Evolutionary conservation across 1,140 invertebrate species (phyloP).

Genomic region (Drosophila auraria): DNA sequence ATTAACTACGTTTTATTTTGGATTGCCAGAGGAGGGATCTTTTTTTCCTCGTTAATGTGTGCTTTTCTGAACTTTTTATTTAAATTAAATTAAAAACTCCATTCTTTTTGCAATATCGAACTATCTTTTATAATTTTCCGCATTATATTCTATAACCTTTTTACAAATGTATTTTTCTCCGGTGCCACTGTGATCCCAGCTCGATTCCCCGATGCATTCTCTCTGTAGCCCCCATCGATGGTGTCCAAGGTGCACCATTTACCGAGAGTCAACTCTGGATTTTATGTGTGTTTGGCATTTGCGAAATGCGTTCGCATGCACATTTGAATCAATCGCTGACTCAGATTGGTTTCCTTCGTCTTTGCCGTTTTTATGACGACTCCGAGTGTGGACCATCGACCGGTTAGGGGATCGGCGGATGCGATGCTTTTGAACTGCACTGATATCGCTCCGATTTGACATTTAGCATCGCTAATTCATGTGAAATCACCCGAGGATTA

Average conservation of each 20-base stretch:
- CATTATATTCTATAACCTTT: no score
- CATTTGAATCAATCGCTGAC: slow-evolving; percentile 79
- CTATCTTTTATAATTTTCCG: background rate
- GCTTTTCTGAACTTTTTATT: no score
- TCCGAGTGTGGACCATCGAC: slow-evolving; percentile 17
- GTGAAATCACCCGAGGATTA: slow-evolving; percentile 80
- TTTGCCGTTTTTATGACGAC: slow-evolving; percentile 52
- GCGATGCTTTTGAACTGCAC: slow-evolving; percentile 52
- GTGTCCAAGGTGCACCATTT: slow-evolving; percentile 27
- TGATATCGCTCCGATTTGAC: slow-evolving; percentile 75
- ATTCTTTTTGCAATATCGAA: no score
- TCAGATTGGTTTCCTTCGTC: slow-evolving; percentile 46
- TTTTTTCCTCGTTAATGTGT: no score
- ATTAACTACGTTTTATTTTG: no score
- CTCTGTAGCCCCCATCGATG: slow-evolving; percentile 9
- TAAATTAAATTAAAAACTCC: no score
- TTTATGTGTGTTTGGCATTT: slow-evolving; percentile 73
- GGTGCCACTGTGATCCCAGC: background rate
- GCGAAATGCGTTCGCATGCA: slow-evolving; percentile 76
- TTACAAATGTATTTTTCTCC: background rate
- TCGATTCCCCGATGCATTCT: background rate
- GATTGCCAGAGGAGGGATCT: no score
- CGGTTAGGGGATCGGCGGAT: slow-evolving; percentile 48
- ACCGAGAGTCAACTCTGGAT: slow-evolving; percentile 51
- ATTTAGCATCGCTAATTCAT: slow-evolving; percentile 84